phyloP scores from a whole-genome alignment of 2,888 invertebrate species.

The Tetanocera ferruginea region DNA sequence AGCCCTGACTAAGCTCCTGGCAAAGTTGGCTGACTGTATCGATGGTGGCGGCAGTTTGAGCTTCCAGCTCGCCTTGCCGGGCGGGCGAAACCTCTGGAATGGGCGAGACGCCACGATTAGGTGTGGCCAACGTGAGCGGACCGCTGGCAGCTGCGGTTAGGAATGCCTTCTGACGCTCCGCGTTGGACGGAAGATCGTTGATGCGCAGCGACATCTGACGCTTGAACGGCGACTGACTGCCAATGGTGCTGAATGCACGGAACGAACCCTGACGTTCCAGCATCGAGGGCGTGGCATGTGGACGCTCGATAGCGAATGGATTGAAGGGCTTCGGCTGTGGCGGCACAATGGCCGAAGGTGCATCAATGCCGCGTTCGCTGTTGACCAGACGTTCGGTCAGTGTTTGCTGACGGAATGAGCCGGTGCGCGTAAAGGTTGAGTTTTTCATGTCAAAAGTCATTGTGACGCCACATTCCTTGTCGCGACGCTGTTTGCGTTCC shows the following conservation, averaged over 20 bases:
- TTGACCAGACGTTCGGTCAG: conserved; percentile 81
- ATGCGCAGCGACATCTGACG: conserved; percentile 95
- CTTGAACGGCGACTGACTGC: conserved; percentile 91
- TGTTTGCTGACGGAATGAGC: conserved; percentile 90
- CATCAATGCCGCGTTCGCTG: conserved; percentile 71
- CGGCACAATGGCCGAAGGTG: conserved; percentile 67
- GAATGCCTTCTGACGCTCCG: conserved; percentile 80
- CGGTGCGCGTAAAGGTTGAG: conserved; percentile 92
- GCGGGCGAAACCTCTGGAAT: conserved; percentile 82
- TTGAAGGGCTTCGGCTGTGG: conserved; percentile 79
- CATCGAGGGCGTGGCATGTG: conserved; percentile 95
- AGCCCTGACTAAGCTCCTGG: conserved; percentile 80
- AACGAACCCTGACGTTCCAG: conserved; percentile 96
- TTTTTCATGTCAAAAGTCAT: conserved; percentile 93
- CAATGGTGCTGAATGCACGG: conserved; percentile 85
- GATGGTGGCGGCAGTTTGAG: conserved; percentile 50
- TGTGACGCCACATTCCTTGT: conserved; percentile 94
- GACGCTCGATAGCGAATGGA: conserved; percentile 94
- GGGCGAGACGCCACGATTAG: conserved; percentile 76
- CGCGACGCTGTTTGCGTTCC: conserved; percentile 96
- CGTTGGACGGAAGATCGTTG: conserved; percentile 94
- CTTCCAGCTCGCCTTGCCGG: conserved; percentile 55
- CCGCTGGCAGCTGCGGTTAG: conserved; percentile 64
- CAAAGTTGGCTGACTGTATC: conserved; percentile 81
- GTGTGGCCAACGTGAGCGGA: conserved; percentile 57